These are phyloP conservation scores for Podargus strigoides DNA, from an alignment of 2,797 vertebrate species.

Conservation along the genomic window DNA sequence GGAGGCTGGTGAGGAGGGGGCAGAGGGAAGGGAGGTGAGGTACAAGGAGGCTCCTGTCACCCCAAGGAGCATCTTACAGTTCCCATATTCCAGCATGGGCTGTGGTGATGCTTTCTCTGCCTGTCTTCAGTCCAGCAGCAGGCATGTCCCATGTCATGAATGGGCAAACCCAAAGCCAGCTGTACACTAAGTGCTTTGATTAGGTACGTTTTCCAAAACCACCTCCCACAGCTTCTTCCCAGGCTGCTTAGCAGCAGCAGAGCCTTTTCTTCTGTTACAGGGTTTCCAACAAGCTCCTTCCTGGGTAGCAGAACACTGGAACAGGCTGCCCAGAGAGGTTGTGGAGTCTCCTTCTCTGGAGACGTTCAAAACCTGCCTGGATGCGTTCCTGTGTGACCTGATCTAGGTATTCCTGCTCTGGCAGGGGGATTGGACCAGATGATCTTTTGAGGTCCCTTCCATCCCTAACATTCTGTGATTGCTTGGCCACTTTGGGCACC, in stretches of 20 bases:
- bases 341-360: no score
- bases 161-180: not conserved
- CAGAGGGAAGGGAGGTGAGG: not conserved
- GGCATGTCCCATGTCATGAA: fast-evolving
- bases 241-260: not conserved
- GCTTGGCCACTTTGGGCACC: not conserved
- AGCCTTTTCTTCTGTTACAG: not conserved
- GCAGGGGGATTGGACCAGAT: no score
- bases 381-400: no score
- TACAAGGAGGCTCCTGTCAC: not conserved
- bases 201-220: not conserved
- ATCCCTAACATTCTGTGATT: no score
- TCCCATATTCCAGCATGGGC: not conserved
- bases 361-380: no score
- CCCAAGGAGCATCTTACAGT: not conserved
- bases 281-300: not conserved
- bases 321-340: no score
- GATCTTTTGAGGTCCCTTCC: no score
- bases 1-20: not conserved
- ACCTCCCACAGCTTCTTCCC: not conserved
- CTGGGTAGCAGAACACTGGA: no score
- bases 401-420: no score
- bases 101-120: not conserved
- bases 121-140: not conserved
- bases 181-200: not conserved